A percentile compares a stretch with the other conserved stretches of the same genome.
Evolutionary conservation across 2,113 vertebrate genomes (phyloP).

Genomic region (Grus americana): DNA sequence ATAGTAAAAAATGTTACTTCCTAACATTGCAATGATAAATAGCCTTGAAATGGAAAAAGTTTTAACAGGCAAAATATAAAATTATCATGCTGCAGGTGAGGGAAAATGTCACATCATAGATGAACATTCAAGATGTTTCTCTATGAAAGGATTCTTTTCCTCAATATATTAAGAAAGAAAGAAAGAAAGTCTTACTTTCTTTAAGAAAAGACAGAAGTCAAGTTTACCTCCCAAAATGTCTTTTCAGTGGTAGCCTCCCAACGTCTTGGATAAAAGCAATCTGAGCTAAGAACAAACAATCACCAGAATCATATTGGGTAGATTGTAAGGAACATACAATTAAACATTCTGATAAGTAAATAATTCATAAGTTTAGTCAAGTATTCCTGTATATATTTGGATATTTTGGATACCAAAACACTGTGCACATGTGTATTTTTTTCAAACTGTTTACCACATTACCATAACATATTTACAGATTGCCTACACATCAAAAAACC

Average conservation of each 20-base stretch:
- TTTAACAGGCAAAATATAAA: not conserved
- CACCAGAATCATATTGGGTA: not conserved
- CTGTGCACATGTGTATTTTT: accelerated
- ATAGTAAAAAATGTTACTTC: not conserved
- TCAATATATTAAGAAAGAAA: not conserved
- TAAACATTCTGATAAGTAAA: not conserved
- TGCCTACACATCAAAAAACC: not conserved
- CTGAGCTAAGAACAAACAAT: conserved; percentile 81
- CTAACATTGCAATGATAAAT: not conserved
- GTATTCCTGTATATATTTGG: not conserved
- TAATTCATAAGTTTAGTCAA: accelerated
- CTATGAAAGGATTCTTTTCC: not conserved
- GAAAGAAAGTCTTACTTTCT: not conserved
- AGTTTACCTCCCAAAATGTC: conserved; percentile 83
- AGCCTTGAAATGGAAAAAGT: not conserved
- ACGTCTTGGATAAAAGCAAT: conserved; percentile 93
- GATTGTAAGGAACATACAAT: not conserved
- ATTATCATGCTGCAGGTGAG: not conserved
- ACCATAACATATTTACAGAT: not conserved
- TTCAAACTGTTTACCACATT: not conserved
- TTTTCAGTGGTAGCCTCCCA: conserved; percentile 86
- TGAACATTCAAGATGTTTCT: not conserved
- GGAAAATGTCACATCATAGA: not conserved
- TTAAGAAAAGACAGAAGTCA: not conserved
- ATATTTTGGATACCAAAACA: not conserved